These are phyloP conservation scores for Spermophilus dauricus DNA, from an alignment of 2,113 vertebrate genomes.

Conservation along the genomic window DNA sequence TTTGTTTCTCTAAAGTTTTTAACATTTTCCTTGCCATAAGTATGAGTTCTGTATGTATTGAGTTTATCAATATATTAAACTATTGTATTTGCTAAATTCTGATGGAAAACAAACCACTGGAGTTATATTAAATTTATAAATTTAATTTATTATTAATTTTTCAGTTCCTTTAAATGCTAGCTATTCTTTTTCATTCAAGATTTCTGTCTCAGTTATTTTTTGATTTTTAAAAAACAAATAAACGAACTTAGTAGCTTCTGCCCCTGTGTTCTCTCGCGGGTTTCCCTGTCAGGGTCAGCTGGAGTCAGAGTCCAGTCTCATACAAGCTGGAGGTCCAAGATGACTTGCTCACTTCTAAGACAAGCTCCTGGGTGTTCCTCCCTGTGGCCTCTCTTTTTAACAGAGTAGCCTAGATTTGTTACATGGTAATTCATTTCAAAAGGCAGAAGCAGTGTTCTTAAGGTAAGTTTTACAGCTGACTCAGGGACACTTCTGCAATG, in stretches of 20 bases:
- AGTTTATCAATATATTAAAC: background rate
- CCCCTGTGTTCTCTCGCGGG: background rate
- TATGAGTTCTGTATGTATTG: background rate
- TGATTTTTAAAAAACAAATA: background rate
- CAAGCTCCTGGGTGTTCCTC: background rate
- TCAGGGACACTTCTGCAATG: background rate
- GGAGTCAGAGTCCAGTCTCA: background rate
- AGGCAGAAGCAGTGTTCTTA: background rate
- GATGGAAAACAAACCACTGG: background rate
- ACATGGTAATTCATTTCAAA: background rate
- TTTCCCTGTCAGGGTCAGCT: background rate
- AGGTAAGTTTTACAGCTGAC: background rate
- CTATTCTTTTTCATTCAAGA: background rate
- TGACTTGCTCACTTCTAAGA: background rate
- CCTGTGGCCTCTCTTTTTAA: background rate
- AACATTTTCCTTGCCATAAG: background rate
- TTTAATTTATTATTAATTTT: slow-evolving; percentile 63
- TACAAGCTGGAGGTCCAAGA: background rate
- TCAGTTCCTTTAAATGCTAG: slow-evolving; percentile 11
- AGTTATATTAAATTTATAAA: slow-evolving; percentile 14
- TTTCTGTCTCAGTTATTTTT: background rate
- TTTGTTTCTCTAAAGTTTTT: background rate
- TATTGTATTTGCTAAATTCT: slow-evolving; percentile 4
- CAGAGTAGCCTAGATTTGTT: background rate
- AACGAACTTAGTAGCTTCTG: background rate